Conservation (phyloP, 2,113 vertebrate genomes). For the Gymnarchus niloticus region DNA sequence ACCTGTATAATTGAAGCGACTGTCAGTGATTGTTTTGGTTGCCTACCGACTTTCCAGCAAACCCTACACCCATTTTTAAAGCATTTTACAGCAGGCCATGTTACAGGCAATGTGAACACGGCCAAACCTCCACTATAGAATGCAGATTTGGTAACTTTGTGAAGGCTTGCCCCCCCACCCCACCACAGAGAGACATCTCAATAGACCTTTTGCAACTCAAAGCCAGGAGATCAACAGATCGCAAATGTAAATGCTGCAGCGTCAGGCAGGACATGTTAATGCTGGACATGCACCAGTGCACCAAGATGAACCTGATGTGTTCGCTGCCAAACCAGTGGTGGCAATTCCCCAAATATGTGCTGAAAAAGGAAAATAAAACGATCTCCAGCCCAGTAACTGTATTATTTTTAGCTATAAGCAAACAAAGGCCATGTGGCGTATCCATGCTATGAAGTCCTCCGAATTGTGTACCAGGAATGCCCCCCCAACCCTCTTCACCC, state of each 20-base stretch:
- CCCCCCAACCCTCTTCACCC: background rate
- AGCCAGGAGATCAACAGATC: background rate
- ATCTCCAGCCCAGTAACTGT: background rate
- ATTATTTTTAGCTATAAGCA: background rate
- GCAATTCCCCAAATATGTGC: background rate
- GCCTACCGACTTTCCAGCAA: too few relatives aligned
- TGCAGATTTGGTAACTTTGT: slow-evolving; percentile 15
- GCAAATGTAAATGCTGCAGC: background rate
- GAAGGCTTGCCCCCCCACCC: slow-evolving; percentile 24
- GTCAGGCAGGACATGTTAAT: background rate
- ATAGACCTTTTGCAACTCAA: slow-evolving; percentile 4
- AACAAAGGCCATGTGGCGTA: background rate
- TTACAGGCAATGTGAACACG: slow-evolving; percentile 47
- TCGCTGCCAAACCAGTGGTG: background rate
- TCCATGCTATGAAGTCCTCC: background rate
- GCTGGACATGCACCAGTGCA: background rate
- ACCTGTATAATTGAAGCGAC: too few relatives aligned
- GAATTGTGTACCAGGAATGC: background rate
- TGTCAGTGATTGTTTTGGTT: too few relatives aligned
- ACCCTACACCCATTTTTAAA: background rate
- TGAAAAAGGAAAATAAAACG: background rate
- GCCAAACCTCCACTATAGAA: slow-evolving; percentile 28
- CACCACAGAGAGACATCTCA: background rate
- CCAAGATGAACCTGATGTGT: too few relatives aligned
- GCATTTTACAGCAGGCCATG: slow-evolving; percentile 36